Percentiles rank a stretch among this genome's conserved stretches.
These are phyloP conservation scores for Aspidiotus rigidus DNA, from an alignment of 2,888 invertebrate genomes.

Conservation along the genomic window DNA sequence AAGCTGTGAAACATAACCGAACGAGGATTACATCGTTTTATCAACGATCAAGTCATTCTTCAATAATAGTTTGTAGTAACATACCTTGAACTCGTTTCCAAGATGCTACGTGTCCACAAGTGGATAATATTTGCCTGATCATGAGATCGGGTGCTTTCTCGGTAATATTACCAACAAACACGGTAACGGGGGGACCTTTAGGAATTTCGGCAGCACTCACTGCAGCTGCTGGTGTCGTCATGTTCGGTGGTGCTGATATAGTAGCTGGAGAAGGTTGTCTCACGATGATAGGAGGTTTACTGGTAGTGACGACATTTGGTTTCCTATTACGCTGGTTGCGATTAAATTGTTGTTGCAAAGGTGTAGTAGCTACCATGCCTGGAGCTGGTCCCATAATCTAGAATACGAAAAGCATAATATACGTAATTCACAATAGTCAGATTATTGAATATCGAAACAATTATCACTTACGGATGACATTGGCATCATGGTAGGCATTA, in stretches of 20 bases:
- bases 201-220: slow-evolving; percentile 37
- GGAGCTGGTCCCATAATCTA: slow-evolving; percentile 50
- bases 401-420: slow-evolving; percentile 35
- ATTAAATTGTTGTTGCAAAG: slow-evolving; percentile 17
- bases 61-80: background rate
- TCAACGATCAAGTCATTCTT: background rate
- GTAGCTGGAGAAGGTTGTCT: slow-evolving; percentile 22
- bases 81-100: slow-evolving; percentile 89
- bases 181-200: slow-evolving; percentile 82
- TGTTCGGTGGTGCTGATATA: slow-evolving; percentile 39
- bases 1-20: slow-evolving; percentile 49
- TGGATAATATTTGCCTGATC: slow-evolving; percentile 81
- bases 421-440: background rate
- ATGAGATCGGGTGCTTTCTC: slow-evolving; percentile 90
- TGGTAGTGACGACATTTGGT: slow-evolving; percentile 8
- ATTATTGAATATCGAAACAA: slow-evolving; percentile 1
- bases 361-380: slow-evolving; percentile 40
- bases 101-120: slow-evolving; percentile 87
- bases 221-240: slow-evolving; percentile 25
- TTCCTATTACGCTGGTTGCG: slow-evolving; percentile 26
- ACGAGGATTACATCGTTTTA: background rate
- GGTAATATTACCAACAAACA: slow-evolving; percentile 95
- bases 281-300: slow-evolving; percentile 12
- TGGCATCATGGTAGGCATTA: slow-evolving; percentile 62
- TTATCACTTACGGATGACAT: slow-evolving; percentile 54